phyloP scores from a whole-genome alignment of 2,888 invertebrate genomes.

The Limenitis camilla region DNA sequence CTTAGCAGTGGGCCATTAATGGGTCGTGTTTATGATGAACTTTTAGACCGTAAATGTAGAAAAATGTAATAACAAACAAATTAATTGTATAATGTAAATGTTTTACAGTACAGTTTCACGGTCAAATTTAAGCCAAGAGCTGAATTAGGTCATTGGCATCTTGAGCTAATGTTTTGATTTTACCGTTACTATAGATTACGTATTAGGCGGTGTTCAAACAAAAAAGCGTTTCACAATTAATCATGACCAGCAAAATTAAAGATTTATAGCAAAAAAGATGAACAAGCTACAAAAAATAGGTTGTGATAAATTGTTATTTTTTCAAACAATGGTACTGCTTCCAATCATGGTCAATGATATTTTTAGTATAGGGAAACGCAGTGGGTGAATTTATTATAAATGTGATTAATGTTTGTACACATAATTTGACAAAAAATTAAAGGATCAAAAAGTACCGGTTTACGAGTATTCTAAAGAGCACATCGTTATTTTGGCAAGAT shows the following conservation, averaged over 20 bases:
- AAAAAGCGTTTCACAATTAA: neutral
- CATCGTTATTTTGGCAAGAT: slow-evolving; percentile 39
- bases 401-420: neutral
- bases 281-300: too few species aligned
- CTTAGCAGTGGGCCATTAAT: too few species aligned
- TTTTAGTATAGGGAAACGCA: too few species aligned
- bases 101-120: neutral
- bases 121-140: neutral
- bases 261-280: neutral
- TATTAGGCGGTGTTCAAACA: neutral
- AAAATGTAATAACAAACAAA: neutral
- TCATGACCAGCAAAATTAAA: neutral
- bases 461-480: slow-evolving; percentile 28
- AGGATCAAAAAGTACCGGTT: neutral
- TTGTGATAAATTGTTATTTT: too few species aligned
- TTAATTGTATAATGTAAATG: too few species aligned
- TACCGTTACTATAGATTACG: neutral
- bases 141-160: slow-evolving; percentile 5
- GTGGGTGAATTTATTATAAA: too few species aligned
- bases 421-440: neutral
- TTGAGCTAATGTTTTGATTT: neutral
- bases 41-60: too few species aligned
- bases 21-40: too few species aligned
- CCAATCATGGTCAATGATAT: too few species aligned
- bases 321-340: too few species aligned